These are phyloP conservation scores for Emydocephalus ijimae DNA, from an alignment of 2,113 vertebrate species.

Conservation along the genomic window DNA sequence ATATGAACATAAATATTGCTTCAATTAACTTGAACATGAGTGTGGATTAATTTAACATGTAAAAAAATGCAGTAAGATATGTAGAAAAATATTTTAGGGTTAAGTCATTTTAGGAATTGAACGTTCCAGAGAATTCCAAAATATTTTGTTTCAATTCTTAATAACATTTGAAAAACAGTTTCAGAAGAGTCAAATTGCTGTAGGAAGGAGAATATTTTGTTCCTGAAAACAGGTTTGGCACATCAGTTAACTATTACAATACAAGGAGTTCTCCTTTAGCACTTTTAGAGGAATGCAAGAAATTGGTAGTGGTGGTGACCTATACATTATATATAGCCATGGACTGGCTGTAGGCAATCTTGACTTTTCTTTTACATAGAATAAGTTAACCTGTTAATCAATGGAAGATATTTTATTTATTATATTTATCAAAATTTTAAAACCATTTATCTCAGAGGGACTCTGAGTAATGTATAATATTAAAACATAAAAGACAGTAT, in stretches of 20 bases:
- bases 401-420: not conserved
- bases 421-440: not conserved
- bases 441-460: not conserved
- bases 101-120: not conserved
- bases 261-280: not conserved
- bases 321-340: not conserved
- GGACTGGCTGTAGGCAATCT: not conserved
- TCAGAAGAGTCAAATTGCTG: not conserved
- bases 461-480: not conserved
- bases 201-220: not conserved
- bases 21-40: not conserved
- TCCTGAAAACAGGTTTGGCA: not conserved
- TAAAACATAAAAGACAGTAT: not conserved
- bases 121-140: not conserved
- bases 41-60: not conserved
- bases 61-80: not conserved
- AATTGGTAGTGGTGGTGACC: not conserved
- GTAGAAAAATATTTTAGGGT: not conserved
- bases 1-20: not conserved
- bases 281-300: not conserved
- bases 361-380: not conserved
- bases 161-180: not conserved
- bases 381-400: not conserved
- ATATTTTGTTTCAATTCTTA: not conserved
- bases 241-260: not conserved